Evolutionary conservation across 35 echinoderm and acorn worm genomes (phyloP).

Genomic region (Anneissia japonica): DNA sequence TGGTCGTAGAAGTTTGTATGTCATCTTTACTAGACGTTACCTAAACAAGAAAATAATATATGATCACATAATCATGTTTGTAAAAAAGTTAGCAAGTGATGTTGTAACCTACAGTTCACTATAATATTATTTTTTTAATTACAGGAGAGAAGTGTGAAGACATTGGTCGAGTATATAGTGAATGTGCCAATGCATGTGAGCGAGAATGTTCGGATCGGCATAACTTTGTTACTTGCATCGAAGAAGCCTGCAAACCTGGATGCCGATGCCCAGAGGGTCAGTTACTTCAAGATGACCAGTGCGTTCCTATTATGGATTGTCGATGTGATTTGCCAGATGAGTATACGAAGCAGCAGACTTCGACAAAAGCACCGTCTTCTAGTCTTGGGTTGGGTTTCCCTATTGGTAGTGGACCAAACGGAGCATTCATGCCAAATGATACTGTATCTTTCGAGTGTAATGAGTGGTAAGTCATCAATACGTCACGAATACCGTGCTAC

Average conservation of each 20-base stretch:
- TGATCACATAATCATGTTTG: no score
- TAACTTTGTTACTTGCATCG: not conserved
- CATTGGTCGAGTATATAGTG: not conserved
- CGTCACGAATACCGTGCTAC: no score
- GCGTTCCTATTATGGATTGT: conserved; percentile 4
- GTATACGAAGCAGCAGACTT: not conserved
- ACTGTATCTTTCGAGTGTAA: not conserved
- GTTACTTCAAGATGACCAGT: conserved; percentile 9
- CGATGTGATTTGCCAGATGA: not conserved
- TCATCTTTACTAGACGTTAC: no score
- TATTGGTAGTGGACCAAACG: not conserved
- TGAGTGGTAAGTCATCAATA: conserved; percentile 1
- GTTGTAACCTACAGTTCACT: no score
- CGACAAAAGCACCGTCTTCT: not conserved
- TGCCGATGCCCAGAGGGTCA: conserved; percentile 29
- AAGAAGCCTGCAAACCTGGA: conserved; percentile 4
- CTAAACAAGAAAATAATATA: no score
- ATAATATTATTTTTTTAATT: no score
- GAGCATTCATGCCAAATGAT: not conserved
- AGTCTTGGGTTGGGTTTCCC: not conserved
- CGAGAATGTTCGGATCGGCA: not conserved
- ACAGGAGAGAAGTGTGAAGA: not conserved
- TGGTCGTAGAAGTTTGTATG: no score
- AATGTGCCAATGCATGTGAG: not conserved
- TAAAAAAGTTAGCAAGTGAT: no score